Evolutionary conservation across 1,140 invertebrate species (phyloP).

Genomic region (Pollicipes pollicipes): DNA sequence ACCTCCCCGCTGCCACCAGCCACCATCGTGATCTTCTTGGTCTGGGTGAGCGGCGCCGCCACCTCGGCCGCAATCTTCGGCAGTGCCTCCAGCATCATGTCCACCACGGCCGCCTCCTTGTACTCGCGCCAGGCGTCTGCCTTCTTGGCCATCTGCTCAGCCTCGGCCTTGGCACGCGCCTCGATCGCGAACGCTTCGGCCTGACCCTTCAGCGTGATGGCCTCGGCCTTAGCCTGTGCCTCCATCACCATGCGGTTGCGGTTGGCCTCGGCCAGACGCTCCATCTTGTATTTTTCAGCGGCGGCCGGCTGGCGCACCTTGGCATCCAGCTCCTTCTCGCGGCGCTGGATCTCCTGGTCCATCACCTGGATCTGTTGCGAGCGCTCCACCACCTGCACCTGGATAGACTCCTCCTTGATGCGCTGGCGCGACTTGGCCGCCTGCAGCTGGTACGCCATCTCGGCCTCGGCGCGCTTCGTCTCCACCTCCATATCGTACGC

Average conservation of each 20-base stretch:
- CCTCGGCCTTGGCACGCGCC: constrained; percentile 62
- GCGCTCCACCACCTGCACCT: constrained; percentile 63
- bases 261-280: constrained; percentile 85
- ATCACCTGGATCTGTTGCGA: constrained; percentile 79
- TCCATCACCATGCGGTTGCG: constrained; percentile 63
- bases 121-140: constrained; percentile 93
- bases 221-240: constrained; percentile 86
- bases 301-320: constrained; percentile 77
- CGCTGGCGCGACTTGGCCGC: constrained; percentile 88
- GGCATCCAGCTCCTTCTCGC: constrained; percentile 73
- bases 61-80: constrained; percentile 94
- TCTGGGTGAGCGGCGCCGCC: constrained; percentile 76
- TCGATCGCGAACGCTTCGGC: constrained; percentile 87
- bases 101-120: constrained; percentile 86
- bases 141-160: constrained; percentile 91
- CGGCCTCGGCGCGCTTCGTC: constrained; percentile 86
- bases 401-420: constrained; percentile 94
- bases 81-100: constrained; percentile 90
- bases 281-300: constrained; percentile 78
- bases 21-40: constrained; percentile 87
- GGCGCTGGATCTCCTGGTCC: constrained; percentile 55
- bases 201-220: constrained; percentile 57
- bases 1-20: constrained; percentile 78
- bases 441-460: constrained; percentile 84
- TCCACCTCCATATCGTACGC: constrained; percentile 92